Conservation (phyloP, 2,113 vertebrate genomes). For the Percina caprodes region DNA sequence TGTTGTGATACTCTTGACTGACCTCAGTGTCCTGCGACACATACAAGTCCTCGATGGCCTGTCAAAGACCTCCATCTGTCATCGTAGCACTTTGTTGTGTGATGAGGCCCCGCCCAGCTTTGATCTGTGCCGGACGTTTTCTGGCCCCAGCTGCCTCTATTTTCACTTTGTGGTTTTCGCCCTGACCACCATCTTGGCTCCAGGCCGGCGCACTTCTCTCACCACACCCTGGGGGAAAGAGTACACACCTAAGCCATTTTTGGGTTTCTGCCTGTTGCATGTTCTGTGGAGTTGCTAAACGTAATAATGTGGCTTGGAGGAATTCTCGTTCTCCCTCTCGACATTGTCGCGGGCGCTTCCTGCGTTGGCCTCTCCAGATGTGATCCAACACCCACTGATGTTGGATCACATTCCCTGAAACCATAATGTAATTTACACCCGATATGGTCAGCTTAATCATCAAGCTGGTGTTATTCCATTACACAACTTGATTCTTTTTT, state of each 20-base stretch:
- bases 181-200: constrained; percentile 74
- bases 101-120: constrained; percentile 61
- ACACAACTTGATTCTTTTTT: constrained; percentile 25
- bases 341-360: constrained; percentile 56
- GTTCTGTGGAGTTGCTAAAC: constrained; percentile 54
- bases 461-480: constrained; percentile 55
- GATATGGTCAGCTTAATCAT: constrained; percentile 50
- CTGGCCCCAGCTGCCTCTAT: constrained; percentile 66
- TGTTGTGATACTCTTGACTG: constrained; percentile 13
- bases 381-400: constrained; percentile 14
- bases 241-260: constrained; percentile 80
- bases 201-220: constrained; percentile 65
- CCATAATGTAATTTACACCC: constrained; percentile 71
- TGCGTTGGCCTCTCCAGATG: constrained; percentile 39
- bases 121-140: constrained; percentile 66
- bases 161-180: constrained; percentile 73
- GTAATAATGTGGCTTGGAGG: constrained; percentile 74
- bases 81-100: constrained; percentile 68
- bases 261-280: constrained; percentile 68
- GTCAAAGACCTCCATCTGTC: constrained; percentile 65
- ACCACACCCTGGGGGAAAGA: constrained; percentile 74
- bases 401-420: constrained; percentile 64
- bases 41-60: constrained; percentile 29
- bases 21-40: constrained; percentile 27
- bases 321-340: constrained; percentile 62